Evolutionary conservation across 2,888 invertebrate species (phyloP), one percentile per base, ranked within the genome.

Genomic region (Fragum whitleyi): DNA sequence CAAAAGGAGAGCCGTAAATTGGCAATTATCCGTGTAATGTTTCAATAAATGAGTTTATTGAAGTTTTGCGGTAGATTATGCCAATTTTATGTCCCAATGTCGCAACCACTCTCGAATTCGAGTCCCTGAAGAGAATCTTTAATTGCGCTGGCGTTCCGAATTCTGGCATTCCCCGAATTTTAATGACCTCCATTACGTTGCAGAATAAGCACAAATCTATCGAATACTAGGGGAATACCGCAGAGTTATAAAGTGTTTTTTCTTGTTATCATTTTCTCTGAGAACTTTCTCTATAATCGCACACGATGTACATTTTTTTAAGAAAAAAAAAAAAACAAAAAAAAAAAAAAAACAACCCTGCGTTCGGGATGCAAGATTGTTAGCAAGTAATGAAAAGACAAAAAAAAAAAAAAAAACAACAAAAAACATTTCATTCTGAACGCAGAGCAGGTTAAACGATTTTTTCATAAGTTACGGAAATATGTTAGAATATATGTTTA

Each of bases 21-120:
- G 77, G 74, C 83, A 83, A 83, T 83, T 83, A 80, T 80, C 79
- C 61, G 69, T 61, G 74, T 83, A 80, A 77, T 83, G 74, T 74
- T 83, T 77, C 83, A 77, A 77, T 80, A 80, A 83, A 77, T 75
- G 77, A 47, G 74, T 74, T 80, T 80, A 79, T 79, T 65, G 42
- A 51, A 71, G 61, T 77, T 83, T 77, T 83, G 83, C 74, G 83
- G 83, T 77, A 42, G 55, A 62, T 83, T 83, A 83, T 77, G 65
- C 65, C 74, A 67, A 42, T 39, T 65, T 73, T 51, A 67, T 70
- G 65, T 70, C 62, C 68, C 47, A 39, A 74, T 57, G 79, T 74
- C 70, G 74, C 74, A 61, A 70, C 55, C 53, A 11, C 28, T 65
- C 42, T 42, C 39, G 42, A 65, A 65, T 65, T 65, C 42, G 65